Conservation (phyloP, 1,140 invertebrate genomes). For the Cecropterus lyciades region DNA sequence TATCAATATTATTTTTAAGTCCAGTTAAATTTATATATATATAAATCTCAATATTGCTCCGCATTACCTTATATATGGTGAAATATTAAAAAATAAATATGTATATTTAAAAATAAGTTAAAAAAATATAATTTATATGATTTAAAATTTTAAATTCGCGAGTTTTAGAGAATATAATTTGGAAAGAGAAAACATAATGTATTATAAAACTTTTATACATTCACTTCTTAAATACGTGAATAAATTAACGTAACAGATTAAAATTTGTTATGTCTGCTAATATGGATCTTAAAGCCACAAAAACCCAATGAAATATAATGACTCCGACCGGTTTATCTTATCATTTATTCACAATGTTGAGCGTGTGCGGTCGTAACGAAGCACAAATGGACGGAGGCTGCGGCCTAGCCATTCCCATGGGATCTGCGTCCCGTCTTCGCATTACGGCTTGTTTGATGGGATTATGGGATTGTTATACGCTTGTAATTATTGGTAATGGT, state of each 20-base stretch:
- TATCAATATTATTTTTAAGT: too few species aligned
- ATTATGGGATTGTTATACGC: not conserved
- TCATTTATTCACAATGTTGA: constrained; percentile 17
- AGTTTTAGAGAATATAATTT: too few species aligned
- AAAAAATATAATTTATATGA: too few species aligned
- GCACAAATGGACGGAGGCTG: constrained; percentile 11
- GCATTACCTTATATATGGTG: too few species aligned
- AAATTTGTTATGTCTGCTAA: not conserved
- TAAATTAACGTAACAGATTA: not conserved
- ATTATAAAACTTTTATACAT: too few species aligned
- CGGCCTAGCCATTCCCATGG: not conserved
- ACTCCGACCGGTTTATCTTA: not conserved
- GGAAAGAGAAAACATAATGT: too few species aligned
- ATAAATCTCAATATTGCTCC: too few species aligned
- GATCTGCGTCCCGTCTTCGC: not conserved
- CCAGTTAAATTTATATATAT: too few species aligned
- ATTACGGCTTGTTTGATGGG: not conserved
- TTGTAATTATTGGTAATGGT: not conserved
- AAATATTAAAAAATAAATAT: too few species aligned
- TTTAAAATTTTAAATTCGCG: too few species aligned
- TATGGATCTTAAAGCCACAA: not conserved
- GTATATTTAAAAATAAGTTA: too few species aligned
- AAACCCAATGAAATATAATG: constrained; percentile 9
- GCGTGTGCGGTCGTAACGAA: constrained; percentile 1
- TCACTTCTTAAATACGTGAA: too few species aligned